These are phyloP conservation scores for Cephalopholis sonnerati DNA, from an alignment of 2,113 vertebrate genomes.

Conservation along the genomic window DNA sequence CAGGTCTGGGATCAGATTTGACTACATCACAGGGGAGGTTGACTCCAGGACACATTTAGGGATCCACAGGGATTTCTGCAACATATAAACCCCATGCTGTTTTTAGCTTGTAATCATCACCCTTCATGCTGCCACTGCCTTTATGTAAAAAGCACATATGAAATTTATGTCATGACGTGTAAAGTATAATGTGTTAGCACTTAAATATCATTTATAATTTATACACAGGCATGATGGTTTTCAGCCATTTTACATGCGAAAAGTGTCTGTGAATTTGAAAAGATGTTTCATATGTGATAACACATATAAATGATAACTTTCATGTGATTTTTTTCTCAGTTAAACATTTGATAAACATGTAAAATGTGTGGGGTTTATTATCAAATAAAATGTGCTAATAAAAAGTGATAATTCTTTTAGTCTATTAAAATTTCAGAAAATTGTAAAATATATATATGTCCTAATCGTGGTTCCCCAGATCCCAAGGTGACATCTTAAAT, in stretches of 20 bases:
- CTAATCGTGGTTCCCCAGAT: too few relatives aligned
- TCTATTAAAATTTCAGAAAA: too few relatives aligned
- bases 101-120: not conserved
- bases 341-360: too few relatives aligned
- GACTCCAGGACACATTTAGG: conserved; percentile 2
- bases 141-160: not conserved
- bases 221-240: not conserved
- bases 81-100: not conserved
- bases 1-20: conserved; percentile 20
- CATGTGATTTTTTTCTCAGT: too few relatives aligned
- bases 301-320: too few relatives aligned
- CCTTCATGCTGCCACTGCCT: not conserved
- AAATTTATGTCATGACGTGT: not conserved
- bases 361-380: too few relatives aligned
- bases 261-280: not conserved
- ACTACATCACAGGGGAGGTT: not conserved
- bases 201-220: not conserved
- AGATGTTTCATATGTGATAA: too few relatives aligned
- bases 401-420: too few relatives aligned
- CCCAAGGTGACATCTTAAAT: too few relatives aligned
- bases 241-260: not conserved
- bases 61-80: not conserved
- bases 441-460: too few relatives aligned
- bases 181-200: not conserved
- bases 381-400: too few relatives aligned